Percentiles rank a stretch among this genome's conserved stretches.
These are phyloP conservation scores for Heteromormyrus szaboi DNA, from an alignment of 2,797 vertebrate species.

Conservation along the genomic window DNA sequence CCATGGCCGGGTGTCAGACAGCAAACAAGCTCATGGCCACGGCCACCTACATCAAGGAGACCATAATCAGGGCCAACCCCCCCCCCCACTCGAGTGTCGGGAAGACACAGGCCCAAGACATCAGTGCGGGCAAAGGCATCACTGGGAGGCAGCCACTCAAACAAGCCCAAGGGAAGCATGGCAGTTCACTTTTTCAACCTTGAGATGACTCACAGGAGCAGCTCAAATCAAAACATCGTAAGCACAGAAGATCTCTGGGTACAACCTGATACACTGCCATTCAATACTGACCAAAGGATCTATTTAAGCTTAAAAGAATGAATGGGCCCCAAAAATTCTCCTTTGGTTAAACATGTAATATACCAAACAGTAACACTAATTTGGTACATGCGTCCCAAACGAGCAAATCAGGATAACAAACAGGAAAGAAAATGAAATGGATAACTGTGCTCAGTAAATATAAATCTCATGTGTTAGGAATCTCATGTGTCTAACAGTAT, in stretches of 20 bases:
- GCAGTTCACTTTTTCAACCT: neutral
- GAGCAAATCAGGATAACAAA: neutral
- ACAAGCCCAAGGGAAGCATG: neutral
- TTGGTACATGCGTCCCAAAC: neutral
- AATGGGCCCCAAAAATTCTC: neutral
- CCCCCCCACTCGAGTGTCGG: neutral
- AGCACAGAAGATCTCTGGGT: neutral
- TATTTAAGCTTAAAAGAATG: neutral
- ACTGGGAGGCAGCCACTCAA: neutral
- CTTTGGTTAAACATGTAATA: neutral
- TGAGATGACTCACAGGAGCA: neutral
- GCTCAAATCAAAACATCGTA: neutral
- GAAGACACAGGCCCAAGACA: neutral
- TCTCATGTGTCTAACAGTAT: neutral
- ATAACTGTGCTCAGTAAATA: neutral
- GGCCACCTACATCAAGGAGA: neutral
- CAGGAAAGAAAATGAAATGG: neutral
- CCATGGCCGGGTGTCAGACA: neutral
- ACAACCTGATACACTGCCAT: neutral
- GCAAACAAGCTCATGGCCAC: neutral
- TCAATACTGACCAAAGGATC: neutral
- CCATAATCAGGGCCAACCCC: neutral
- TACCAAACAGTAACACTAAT: neutral
- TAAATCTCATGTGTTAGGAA: neutral
- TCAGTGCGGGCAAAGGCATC: neutral